Evolutionary conservation across 37 sponge, comb jelly and placozoan genomes (phyloP), one percentile per base, ranked within the genome.

Genomic region (Ianthella basta): DNA sequence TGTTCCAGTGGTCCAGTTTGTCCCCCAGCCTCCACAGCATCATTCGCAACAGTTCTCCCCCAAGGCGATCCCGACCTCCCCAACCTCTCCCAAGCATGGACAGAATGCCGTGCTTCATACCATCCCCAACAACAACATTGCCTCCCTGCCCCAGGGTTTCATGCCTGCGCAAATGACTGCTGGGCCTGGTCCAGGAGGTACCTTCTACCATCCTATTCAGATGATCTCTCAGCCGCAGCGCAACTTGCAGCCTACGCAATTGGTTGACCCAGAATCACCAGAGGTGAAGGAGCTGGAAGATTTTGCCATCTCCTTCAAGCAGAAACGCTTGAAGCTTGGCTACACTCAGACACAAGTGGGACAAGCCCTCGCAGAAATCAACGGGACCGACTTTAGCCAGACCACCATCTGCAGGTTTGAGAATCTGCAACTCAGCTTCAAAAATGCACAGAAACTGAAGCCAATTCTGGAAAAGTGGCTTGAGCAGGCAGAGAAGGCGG

Each of bases 321-420:
- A 77, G 55, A 83, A 91, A 29, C 70, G 99, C 36, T 80, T 92
- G 41, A 96, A 98, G 69, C 95, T 98, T 20, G 99, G 99, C 53
- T 96, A 85, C 91, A 98, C 99, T 14, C 99, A 98, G 85, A 96
- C 99, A 14, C 87, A 92, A 24, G 97, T 98, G 4, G 99, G 99
- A 36, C 92, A 92, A 38, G 99, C 99, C 1, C 88, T 98, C 0
- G 99, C 93, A 34, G 93, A 90, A 34, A 87, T 98, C 18, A 94
- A 98, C 39, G 97, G 96, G 18, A 94, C 99, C 10, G 97, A 94
- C 80, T 98, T 98, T 60, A 96, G 97, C 70, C 99, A 98, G 69
- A 96, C 99, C 27, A 98, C 99, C 21, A 96, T 98, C 34, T 98
- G 64, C 82, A 83, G 99, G 27, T 98, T 98, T 60, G 99, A 98